These are phyloP conservation scores for Pterois miles DNA, from an alignment of 2,797 vertebrate genomes.

Conservation along the genomic window DNA sequence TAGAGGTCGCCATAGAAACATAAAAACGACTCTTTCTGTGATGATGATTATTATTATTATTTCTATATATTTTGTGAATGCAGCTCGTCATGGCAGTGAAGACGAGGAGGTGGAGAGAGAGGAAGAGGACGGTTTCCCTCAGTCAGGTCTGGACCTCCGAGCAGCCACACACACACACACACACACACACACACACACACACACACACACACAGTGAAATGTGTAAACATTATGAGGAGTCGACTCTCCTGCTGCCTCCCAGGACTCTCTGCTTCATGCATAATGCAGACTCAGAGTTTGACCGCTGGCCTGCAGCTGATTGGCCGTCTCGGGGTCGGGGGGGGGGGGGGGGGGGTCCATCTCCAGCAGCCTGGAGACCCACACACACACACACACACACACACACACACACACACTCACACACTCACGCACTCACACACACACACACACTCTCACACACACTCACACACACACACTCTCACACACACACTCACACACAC, in stretches of 20 bases:
- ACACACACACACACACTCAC: too few species aligned
- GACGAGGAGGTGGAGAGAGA: background rate
- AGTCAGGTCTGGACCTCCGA: constrained; percentile 19
- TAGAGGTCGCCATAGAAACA: too few species aligned
- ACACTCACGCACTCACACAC: constrained; percentile 24
- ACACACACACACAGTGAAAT: constrained; percentile 12
- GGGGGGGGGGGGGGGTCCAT: constrained; percentile 27
- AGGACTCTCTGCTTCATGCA: constrained; percentile 72
- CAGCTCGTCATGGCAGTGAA: background rate
- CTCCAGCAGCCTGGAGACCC: constrained; percentile 36
- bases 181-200: constrained; percentile 34
- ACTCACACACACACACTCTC: constrained; percentile 16
- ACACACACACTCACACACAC: constrained; percentile 7
- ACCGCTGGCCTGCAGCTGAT: constrained; percentile 80
- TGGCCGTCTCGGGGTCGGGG: constrained; percentile 66
- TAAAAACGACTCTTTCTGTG: too few species aligned
- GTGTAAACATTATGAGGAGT: constrained; percentile 61
- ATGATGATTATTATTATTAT: too few species aligned
- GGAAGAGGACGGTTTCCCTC: constrained; percentile 26
- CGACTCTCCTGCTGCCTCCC: constrained; percentile 42
- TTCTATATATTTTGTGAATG: constrained; percentile 3
- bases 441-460: constrained; percentile 6
- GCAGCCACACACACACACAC: constrained; percentile 29
- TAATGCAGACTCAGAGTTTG: constrained; percentile 76
- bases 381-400: constrained; percentile 8